Base-by-base conservation (phyloP, 2,113 vertebrate species). In the Cheilinus undulatus region DNA sequence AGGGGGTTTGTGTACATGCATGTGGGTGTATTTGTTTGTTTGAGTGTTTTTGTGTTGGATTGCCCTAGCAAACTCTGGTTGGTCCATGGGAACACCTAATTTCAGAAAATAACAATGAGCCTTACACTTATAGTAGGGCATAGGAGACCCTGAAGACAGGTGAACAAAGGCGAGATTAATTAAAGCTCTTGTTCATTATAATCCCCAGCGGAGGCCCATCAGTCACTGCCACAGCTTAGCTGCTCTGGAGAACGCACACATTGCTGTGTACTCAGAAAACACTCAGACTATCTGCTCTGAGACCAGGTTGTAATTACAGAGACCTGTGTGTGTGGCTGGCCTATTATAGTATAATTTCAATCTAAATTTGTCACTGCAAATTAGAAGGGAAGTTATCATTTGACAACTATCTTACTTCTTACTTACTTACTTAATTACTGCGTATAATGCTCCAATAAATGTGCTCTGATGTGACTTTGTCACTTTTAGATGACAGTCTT, bases 171-270 rank as follows among this genome's bases (percentile, higher is more conserved):
- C 4, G 2, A 52, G 0, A 1, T 79, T 83, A 69, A 76, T 83
- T 60, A 81, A 43, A 76, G 64, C 38, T n/a, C 30, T 0, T 30
- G 73, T 76, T 73, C 48, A 68, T 79, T 67, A 70, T 71, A 54
- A 57, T 63, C 2, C 50, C 7, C 68, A 30, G 24, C 63, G 50
- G 32, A 56, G 52, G n/a, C 10, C 19, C 34, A 23, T 77, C 42
- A 62, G 27, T 78, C 74, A 69, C 30, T 28, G 52, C 10, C 8
- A 24, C 22, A 50, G 30, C 23, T n/a, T 3, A 14, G 43, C 46
- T 23, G 34, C 23, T 4, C 68, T 56, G 72, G 24, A 8, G 0
- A 46, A 42, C 46, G 1, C 4, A 23, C 54, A 40, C 53, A 52
- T 4, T 28, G 19, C 34, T 26, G 20, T 40, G n/a, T 19, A 34